Conservation (phyloP, 2,113 vertebrate species). For the Amazona vittata region DNA sequence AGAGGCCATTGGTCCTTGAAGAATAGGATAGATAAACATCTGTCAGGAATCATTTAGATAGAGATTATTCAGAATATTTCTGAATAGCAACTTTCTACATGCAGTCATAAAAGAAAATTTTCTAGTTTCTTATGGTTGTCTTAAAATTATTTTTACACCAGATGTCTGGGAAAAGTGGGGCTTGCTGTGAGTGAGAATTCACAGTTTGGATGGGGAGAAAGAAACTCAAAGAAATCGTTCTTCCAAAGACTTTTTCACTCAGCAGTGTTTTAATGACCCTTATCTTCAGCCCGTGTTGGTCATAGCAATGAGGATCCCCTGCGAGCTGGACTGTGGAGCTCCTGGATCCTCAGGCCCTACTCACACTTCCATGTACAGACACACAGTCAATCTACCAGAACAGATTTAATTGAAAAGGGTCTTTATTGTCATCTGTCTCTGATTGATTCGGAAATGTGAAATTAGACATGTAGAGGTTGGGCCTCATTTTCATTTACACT, state of each 20-base stretch:
- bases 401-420: background rate
- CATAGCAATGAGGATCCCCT: background rate
- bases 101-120: background rate
- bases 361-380: rapidly evolving
- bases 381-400: background rate
- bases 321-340: background rate
- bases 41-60: background rate
- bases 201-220: background rate
- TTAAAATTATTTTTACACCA: background rate
- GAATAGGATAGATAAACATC: background rate
- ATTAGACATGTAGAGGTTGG: background rate
- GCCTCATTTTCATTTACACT: background rate
- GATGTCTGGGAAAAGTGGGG: background rate
- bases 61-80: background rate
- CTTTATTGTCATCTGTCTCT: background rate
- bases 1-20: background rate
- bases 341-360: background rate
- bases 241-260: background rate
- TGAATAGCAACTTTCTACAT: background rate
- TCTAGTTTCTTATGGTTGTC: background rate
- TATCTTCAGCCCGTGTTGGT: background rate
- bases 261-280: background rate
- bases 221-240: background rate
- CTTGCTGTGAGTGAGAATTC: background rate
- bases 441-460: background rate